Evolutionary conservation across 2,113 vertebrate genomes (phyloP).

Genomic region (human (Homo sapiens)): GRCh38 chr7:135887501-135888000

Average conservation of each 20-base stretch:
- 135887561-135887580: not conserved
- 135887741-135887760: not conserved
- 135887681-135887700: not conserved
- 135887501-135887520: not conserved
- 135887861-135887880: not conserved
- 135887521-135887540: not conserved
- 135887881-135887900: not conserved
- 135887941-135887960: not conserved
- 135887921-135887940: not conserved
- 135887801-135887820: not conserved
- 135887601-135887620: not conserved
- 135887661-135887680: not conserved
- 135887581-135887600: not conserved
- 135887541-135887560: not conserved
- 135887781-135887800: not conserved
- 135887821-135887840: not conserved
- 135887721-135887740: not conserved
- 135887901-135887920: not conserved
- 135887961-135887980: not conserved
- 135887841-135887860: not conserved
- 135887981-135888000: not conserved
- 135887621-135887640: not conserved
- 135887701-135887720: not conserved
- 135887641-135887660: not conserved
- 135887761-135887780: not conserved